Conservation (phyloP, 2,113 vertebrate species). For the Tupaia tana region DNA sequence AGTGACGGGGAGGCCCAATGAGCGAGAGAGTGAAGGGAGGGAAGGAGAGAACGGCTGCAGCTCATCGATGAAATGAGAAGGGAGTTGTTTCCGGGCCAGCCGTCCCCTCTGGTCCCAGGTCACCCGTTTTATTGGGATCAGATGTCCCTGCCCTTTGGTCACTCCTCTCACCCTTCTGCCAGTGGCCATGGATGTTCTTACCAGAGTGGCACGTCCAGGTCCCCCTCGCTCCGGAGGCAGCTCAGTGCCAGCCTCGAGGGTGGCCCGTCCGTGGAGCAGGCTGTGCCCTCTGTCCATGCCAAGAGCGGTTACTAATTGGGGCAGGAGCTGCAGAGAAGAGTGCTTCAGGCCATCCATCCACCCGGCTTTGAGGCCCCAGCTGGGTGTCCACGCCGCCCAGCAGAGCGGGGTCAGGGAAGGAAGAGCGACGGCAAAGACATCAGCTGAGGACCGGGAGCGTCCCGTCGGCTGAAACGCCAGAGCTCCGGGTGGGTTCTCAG, state of each 20-base stretch:
- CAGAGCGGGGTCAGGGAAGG: not conserved
- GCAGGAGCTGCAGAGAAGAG: not conserved
- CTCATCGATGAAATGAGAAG: not conserved
- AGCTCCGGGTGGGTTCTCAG: not conserved
- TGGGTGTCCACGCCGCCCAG: not conserved
- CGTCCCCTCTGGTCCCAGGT: fast-evolving
- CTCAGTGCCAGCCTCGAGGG: constrained; percentile 1
- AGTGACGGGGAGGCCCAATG: not conserved
- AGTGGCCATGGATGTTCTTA: not conserved
- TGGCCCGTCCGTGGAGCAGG: constrained; percentile 22
- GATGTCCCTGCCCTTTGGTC: not conserved
- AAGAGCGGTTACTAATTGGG: not conserved
- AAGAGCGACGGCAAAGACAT: constrained; percentile 11
- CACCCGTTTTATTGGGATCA: not conserved
- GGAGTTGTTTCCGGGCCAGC: not conserved
- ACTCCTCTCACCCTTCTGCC: not conserved
- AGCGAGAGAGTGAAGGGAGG: not conserved
- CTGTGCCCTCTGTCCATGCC: constrained; percentile 39
- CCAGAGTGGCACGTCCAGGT: not conserved
- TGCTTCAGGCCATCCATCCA: constrained; percentile 11
- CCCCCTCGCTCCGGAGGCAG: not conserved
- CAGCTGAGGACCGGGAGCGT: not conserved
- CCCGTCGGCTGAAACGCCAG: not conserved
- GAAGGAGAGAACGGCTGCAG: not conserved
- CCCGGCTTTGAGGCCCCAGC: constrained; percentile 41